Conservation (phyloP, 2,113 vertebrate genomes). For the Rana temporaria region DNA sequence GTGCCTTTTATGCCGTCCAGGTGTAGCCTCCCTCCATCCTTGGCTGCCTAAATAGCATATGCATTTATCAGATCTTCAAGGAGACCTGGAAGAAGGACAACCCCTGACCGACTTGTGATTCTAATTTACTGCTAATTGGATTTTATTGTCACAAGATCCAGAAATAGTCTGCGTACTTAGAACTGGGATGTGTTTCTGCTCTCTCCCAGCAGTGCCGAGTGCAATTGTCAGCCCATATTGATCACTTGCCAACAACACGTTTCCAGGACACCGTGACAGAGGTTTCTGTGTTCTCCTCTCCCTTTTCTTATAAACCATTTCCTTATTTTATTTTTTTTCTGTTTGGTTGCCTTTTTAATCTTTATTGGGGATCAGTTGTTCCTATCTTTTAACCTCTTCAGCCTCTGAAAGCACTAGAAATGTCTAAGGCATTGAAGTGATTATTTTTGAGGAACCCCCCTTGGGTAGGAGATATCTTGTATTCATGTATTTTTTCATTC, state of each 20-base stretch:
- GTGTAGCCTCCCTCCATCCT: constrained; percentile 4
- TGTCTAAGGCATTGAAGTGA: no score
- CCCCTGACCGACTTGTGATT: neutral
- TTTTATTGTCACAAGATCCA: constrained; percentile 44
- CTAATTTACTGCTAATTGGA: constrained; percentile 46
- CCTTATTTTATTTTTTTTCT: no score
- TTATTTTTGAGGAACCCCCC: no score
- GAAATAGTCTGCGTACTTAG: constrained; percentile 30
- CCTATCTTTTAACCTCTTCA: no score
- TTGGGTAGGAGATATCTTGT: no score
- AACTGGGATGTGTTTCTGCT: constrained; percentile 9
- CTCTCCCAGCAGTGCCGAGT: neutral
- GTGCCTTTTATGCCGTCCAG: neutral
- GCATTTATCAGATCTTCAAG: constrained; percentile 30
- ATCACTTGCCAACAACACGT: constrained; percentile 4
- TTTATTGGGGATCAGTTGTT: no score
- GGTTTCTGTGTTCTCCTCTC: neutral
- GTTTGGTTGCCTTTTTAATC: no score
- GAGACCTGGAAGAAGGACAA: constrained; percentile 22
- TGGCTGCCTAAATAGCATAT: constrained; percentile 6
- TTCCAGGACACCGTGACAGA: neutral
- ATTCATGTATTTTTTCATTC: no score
- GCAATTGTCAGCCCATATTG: neutral
- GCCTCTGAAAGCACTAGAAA: no score
- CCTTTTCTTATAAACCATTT: neutral